Evolutionary conservation across 1,140 invertebrate species (phyloP), one percentile per base, ranked within the genome.

Genomic region (Drosophila teissieri): DNA sequence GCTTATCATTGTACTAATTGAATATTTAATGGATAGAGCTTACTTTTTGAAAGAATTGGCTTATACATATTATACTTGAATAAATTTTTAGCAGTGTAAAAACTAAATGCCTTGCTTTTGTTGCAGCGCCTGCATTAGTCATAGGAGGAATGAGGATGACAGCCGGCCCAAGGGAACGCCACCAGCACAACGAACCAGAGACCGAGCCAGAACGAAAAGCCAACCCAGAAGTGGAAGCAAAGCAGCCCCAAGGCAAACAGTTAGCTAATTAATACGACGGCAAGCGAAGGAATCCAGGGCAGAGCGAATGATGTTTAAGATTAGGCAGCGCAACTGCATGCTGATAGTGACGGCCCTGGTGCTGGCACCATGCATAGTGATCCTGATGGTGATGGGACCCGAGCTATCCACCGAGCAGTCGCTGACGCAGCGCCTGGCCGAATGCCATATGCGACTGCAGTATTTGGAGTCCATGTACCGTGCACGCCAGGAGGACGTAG

Each of bases 391-490:
- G 37, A 82, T 91, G 90, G 90, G 86, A 63, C 90, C 91, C 69
- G 92, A 92, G 83, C 56, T 95, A 81, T 94, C 93, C 62, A 94
- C 94, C 61, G 96, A 96, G 84, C 94, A 95, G 78, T 92, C 94
- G 62, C 92, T 96, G 80, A 94, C 95, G 48, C 94, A 95, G 90
- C 93, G 94, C 52, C 92, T 96, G 73, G 95, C 95, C 22, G 95
- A 96, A 68, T 93, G 96, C 75, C 95, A 95, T 61, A 94, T 95
- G 49, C 94, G 95, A 24, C 89, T 96, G 12, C 94, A 96, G 77
- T 95, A 95, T 78, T 92, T 96, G 22, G 95, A 96, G 78, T 94
- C 95, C 7, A 93, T 96, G 91, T 96, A 96, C 86, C 92, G 94
- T 12, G 94, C 95, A 0, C 89, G 95, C 4, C 94, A 96, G 78